Evolutionary conservation across 2,888 invertebrate genomes (phyloP).

Genomic region (Polydesmus complanatus): DNA sequence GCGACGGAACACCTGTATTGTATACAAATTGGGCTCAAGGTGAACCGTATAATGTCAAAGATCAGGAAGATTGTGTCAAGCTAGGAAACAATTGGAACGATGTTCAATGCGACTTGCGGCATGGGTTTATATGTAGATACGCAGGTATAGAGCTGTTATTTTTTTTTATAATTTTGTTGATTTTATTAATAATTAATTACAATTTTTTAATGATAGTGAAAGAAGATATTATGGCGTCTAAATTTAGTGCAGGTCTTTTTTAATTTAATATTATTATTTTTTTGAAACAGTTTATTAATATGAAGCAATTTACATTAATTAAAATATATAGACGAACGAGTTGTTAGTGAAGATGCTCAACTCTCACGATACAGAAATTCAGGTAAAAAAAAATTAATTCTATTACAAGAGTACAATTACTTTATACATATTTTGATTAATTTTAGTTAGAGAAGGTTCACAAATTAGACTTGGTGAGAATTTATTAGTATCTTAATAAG

Average conservation of each 20-base stretch:
- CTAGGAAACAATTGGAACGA: slow-evolving; percentile 15
- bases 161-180: neutral
- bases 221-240: neutral
- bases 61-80: slow-evolving; percentile 16
- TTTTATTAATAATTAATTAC: neutral
- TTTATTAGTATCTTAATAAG: no score
- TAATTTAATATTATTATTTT: no score
- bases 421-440: no score
- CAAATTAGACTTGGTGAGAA: no score
- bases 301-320: no score
- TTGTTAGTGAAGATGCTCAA: neutral
- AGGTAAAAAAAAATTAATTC: no score
- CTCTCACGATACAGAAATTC: neutral
- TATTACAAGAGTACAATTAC: no score
- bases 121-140: slow-evolving; percentile 15
- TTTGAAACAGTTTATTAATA: no score
- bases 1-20: slow-evolving; percentile 8
- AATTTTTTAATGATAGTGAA: neutral
- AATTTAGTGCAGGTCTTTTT: neutral
- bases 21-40: slow-evolving; percentile 16
- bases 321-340: neutral
- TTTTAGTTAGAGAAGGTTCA: no score
- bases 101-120: slow-evolving; percentile 13
- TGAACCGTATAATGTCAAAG: slow-evolving; percentile 13
- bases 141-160: neutral